Base-by-base conservation (phyloP, 2,888 invertebrate genomes). In the Rhagonycha lutea region DNA sequence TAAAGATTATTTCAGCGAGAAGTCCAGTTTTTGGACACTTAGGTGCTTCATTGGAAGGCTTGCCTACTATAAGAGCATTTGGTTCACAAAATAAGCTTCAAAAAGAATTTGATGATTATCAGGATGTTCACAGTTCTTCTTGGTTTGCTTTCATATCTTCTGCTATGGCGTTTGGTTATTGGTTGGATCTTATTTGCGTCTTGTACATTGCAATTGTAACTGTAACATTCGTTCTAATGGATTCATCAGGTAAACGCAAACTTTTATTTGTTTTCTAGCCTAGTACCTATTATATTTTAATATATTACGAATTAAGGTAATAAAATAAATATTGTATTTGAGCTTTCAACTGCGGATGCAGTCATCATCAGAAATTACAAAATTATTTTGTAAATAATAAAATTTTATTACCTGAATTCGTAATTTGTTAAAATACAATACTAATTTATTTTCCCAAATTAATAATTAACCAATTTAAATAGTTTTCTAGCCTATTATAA, bases 11-110 rank as follows among this genome's bases (percentile, higher is more conserved):
- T 84, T 63, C 88, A 95, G 95, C 93, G 89, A 88, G 89, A 90
- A 96, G 96, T 88, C 97, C 98, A 0, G 94, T 98, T 0, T 96
- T 96, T 86, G 94, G 96, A 0, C 96, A 97, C 86, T 91, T 97
- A 81, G 94, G 94, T 60, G 93, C 96, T 0, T 93, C 95, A 0
- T 89, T 97, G 5, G 91, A 93, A 79, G 97, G 97, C 1, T 91
- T 98, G 14, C 91, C 94, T 65, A 96, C 96, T 0, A 96, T 98
- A 77, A 90, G 97, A 74, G 94, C 96, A 0, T 92, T 93, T 3
- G 90, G 91, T 14, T 92, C 93, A 0, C 91, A 94, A 85, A 89
- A 91, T 77, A 89, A 92, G 78, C 91, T 97, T 70, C 90, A 61
- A 11, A 86, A 87, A 80, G 93, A 94, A 82, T 95, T 95, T 81